Conservation (phyloP, 1,140 invertebrate genomes). For the Scaptomyza graminum region DNA sequence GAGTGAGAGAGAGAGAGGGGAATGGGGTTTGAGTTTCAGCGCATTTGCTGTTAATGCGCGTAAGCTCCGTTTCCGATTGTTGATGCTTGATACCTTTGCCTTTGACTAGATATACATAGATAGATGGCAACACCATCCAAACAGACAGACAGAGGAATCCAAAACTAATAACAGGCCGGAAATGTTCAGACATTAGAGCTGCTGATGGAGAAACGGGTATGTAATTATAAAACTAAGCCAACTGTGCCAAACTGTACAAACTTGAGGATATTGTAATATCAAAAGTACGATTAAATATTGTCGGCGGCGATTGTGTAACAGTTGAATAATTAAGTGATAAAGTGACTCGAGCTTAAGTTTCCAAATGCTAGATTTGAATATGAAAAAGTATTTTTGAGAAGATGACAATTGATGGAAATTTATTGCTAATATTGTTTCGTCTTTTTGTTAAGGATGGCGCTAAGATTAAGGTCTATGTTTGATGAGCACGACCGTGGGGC, state of each 20-base stretch:
- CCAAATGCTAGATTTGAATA: too few species aligned
- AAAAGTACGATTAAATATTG: neutral
- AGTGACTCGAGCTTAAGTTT: neutral
- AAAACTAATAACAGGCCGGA: slow-evolving; percentile 19
- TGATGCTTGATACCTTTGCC: slow-evolving; percentile 15
- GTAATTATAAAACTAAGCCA: slow-evolving; percentile 2
- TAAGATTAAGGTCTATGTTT: too few species aligned
- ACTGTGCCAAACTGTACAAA: too few species aligned
- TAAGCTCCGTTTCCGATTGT: slow-evolving; percentile 48
- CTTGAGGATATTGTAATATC: too few species aligned
- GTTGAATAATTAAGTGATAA: neutral
- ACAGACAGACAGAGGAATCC: neutral
- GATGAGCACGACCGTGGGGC: too few species aligned
- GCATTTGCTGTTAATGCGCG: slow-evolving; percentile 35
- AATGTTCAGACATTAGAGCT: neutral
- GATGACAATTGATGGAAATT: too few species aligned
- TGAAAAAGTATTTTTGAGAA: too few species aligned
- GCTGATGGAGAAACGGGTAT: neutral
- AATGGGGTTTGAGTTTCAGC: slow-evolving; percentile 21
- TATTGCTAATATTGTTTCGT: too few species aligned
- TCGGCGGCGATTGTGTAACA: neutral
- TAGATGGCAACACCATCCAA: neutral
- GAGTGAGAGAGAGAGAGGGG: neutral
- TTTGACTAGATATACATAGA: neutral
- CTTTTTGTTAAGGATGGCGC: too few species aligned